Conservation (phyloP, 2,888 invertebrate species). For the Epicampocera succincta region DNA sequence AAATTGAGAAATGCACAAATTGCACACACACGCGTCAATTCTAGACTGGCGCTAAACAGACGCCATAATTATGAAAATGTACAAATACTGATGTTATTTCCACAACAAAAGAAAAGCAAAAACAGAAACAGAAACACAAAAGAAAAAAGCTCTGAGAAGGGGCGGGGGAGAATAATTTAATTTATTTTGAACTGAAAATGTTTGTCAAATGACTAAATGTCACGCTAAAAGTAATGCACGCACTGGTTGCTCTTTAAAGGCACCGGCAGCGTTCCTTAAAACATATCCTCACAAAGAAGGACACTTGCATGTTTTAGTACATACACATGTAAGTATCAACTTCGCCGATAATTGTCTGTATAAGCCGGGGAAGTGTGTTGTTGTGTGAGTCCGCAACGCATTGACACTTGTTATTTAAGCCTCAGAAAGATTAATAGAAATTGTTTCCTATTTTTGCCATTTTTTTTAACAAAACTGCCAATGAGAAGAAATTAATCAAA, state of each 20-base stretch:
- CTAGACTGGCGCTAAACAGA: constrained; percentile 48
- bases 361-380: not conserved
- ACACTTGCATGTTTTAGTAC: no score
- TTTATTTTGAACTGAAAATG: constrained; percentile 23
- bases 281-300: no score
- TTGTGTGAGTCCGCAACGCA: constrained; percentile 28
- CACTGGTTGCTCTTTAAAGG: not conserved
- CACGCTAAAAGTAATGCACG: constrained; percentile 42
- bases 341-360: constrained; percentile 4
- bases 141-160: not conserved
- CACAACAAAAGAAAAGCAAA: no score
- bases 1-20: constrained; percentile 66
- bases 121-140: no score
- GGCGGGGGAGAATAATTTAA: constrained; percentile 15
- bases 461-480: constrained; percentile 45
- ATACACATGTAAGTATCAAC: no score
- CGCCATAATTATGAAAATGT: constrained; percentile 48
- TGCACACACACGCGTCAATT: constrained; percentile 63
- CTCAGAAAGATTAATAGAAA: constrained; percentile 51
- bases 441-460: constrained; percentile 18
- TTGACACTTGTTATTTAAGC: constrained; percentile 62
- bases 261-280: not conserved
- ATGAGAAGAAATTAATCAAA: constrained; percentile 54
- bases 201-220: constrained; percentile 60
- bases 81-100: constrained; percentile 4